Conservation (phyloP, 2,888 invertebrate genomes). For the Watsonalla cultraria region DNA sequence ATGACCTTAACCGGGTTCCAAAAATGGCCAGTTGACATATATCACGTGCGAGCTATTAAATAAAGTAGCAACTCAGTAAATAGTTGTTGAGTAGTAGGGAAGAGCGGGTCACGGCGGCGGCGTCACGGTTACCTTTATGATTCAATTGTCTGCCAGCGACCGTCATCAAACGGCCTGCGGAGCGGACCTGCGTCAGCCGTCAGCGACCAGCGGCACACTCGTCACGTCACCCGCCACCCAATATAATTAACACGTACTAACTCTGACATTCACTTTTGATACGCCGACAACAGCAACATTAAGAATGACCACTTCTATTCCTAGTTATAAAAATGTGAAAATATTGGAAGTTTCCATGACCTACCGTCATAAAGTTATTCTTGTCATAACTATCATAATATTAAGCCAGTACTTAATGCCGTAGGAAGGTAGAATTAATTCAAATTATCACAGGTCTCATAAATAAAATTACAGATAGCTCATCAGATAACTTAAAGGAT, state of each 20-base stretch:
- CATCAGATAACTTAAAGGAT: too few species aligned
- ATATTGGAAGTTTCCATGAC: too few species aligned
- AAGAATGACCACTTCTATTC: not conserved
- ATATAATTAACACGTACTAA: slow-evolving; percentile 50
- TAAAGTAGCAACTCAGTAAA: slow-evolving; percentile 17
- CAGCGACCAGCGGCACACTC: slow-evolving; percentile 14
- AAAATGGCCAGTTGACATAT: slow-evolving; percentile 5
- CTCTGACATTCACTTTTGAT: slow-evolving; percentile 11
- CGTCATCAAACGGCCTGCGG: slow-evolving; percentile 37
- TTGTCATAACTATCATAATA: too few species aligned
- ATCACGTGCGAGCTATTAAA: slow-evolving; percentile 23
- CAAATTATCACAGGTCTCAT: too few species aligned
- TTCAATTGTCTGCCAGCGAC: slow-evolving; percentile 59
- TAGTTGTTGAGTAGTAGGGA: slow-evolving; percentile 9
- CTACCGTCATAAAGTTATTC: too few species aligned
- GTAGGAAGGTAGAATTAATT: too few species aligned
- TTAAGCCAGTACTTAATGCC: too few species aligned
- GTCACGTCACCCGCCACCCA: slow-evolving; percentile 32
- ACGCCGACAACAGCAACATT: too few species aligned
- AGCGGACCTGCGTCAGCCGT: slow-evolving; percentile 49
- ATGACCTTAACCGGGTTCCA: too few species aligned
- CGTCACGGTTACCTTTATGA: slow-evolving; percentile 59
- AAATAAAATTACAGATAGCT: too few species aligned
- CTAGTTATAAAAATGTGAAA: not conserved
- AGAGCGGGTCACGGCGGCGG: slow-evolving; percentile 16